These are phyloP conservation scores for Pantherophis alleghaniensis DNA, from an alignment of 2,797 vertebrate species.

Conservation along the genomic window DNA sequence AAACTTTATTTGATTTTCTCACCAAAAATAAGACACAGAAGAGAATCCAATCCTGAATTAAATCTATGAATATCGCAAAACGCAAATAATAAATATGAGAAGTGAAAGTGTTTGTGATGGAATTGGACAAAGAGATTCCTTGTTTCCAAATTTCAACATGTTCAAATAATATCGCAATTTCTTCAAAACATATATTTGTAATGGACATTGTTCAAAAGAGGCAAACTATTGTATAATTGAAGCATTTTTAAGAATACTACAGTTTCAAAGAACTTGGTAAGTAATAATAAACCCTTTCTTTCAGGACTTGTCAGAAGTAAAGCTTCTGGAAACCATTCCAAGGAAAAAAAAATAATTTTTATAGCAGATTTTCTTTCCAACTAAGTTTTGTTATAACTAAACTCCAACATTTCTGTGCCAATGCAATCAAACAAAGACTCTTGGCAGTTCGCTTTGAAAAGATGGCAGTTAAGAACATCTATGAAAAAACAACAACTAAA, in stretches of 20 bases:
- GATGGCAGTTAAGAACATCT: not conserved
- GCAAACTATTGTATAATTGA: not conserved
- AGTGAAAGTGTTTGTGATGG: not conserved
- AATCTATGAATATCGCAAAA: not conserved
- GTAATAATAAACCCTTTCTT: not conserved
- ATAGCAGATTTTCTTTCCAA: not conserved
- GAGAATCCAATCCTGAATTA: not conserved
- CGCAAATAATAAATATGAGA: not conserved
- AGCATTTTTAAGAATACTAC: not conserved
- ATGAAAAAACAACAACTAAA: not conserved
- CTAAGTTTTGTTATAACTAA: not conserved
- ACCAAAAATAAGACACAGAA: not conserved
- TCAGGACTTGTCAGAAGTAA: not conserved
- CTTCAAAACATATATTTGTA: not conserved
- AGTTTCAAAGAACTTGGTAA: not conserved
- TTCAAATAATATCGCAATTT: not conserved
- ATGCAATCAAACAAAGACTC: not conserved
- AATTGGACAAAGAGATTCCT: not conserved
- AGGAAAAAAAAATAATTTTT: not conserved
- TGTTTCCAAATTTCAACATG: not conserved
- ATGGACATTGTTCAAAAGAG: not conserved
- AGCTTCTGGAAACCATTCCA: not conserved
- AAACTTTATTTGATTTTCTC: not conserved
- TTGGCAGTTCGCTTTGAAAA: not conserved
- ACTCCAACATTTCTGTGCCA: not conserved